Percentiles rank a stretch among this genome's conserved stretches.
Evolutionary conservation across 92 coral and sea anemone genomes (phyloP).

Genomic region (Siderastrea radians): DNA sequence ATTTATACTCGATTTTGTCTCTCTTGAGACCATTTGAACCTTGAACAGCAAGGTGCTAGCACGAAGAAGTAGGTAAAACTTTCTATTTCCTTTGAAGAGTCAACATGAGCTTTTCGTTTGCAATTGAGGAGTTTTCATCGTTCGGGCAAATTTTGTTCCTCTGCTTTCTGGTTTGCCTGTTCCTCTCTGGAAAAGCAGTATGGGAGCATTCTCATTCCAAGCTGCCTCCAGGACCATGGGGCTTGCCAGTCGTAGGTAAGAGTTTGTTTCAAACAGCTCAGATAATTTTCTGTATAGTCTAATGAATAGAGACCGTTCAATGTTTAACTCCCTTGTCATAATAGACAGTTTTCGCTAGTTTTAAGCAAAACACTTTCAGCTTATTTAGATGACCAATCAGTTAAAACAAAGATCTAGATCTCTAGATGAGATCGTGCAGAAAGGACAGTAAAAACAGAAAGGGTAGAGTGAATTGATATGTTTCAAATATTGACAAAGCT

Average conservation of each 20-base stretch:
- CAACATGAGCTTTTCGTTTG: constrained; percentile 8
- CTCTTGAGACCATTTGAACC: constrained; percentile 41
- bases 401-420: too few species aligned
- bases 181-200: constrained; percentile 36
- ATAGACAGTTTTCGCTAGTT: neutral
- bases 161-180: constrained; percentile 22
- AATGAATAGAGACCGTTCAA: neutral
- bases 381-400: too few species aligned
- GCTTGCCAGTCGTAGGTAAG: constrained; percentile 63
- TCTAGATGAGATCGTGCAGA: too few species aligned
- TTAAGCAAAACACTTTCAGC: too few species aligned
- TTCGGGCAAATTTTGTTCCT: constrained; percentile 18
- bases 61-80: neutral
- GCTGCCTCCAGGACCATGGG: constrained; percentile 68
- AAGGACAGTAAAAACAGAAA: too few species aligned
- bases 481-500: too few species aligned
- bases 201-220: constrained; percentile 37
- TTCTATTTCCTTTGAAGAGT: neutral
- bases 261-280: too few species aligned
- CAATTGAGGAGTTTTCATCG: neutral
- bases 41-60: neutral
- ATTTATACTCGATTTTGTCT: constrained; percentile 22
- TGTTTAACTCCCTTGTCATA: neutral
- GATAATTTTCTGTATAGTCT: neutral
- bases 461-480: too few species aligned